A percentile compares a stretch with the other conserved stretches of the same genome.
Evolutionary conservation across 2,797 vertebrate genomes (phyloP).

Genomic region (Sylvia borin): DNA sequence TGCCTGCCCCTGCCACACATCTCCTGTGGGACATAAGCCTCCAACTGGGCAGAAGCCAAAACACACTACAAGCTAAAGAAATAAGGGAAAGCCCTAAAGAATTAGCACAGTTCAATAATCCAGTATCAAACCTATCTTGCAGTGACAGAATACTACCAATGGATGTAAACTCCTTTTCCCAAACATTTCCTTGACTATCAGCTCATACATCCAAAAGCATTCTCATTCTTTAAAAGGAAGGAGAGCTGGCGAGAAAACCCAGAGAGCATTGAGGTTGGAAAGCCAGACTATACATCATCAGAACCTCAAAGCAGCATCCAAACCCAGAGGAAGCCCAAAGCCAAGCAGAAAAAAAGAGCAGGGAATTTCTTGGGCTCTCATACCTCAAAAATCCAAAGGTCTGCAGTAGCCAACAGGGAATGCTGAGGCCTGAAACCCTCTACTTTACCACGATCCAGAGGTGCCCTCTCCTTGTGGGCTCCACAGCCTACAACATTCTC

Average conservation of each 20-base stretch:
- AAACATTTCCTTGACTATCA: background rate
- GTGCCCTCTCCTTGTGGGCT: background rate
- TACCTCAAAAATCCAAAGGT: background rate
- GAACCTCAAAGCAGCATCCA: background rate
- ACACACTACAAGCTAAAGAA: background rate
- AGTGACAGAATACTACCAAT: background rate
- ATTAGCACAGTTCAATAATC: background rate
- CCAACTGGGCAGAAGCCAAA: background rate
- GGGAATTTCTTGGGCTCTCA: background rate
- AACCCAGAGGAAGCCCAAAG: background rate
- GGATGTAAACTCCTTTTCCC: background rate
- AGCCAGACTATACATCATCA: background rate
- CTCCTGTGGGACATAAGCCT: background rate
- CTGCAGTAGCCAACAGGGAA: background rate
- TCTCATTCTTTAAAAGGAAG: background rate
- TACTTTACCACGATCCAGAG: background rate
- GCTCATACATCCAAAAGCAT: background rate
- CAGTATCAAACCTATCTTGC: background rate
- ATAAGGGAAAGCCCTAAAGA: background rate
- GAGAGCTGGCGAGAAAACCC: background rate
- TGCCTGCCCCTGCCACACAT: background rate
- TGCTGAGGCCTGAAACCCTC: background rate
- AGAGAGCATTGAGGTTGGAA: background rate
- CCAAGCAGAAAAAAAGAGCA: background rate
- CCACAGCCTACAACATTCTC: background rate